Evolutionary conservation across 2,797 vertebrate species (phyloP), one percentile per base, ranked within the genome.

Genomic region (Halcyon badia): DNA sequence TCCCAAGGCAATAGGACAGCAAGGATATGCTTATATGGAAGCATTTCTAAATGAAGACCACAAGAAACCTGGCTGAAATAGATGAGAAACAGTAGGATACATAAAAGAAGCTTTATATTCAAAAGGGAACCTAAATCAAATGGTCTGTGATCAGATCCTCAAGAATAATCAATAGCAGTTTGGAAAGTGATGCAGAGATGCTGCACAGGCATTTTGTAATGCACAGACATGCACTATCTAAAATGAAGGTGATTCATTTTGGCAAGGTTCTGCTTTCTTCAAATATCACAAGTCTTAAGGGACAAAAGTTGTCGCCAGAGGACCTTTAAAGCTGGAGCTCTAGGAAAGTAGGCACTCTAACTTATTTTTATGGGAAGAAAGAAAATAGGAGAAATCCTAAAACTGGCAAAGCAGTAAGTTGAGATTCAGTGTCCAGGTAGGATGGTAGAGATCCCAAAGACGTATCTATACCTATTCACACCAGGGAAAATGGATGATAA

Each of bases 171-270:
- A 69, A 92, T 62, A 94, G 31, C 1, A 1, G 31, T 46, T 30
- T 84, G 81, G 70, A 66, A 88, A 82, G 88, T 3, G 62, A 80
- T 44, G 58, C 65, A 84, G 80, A 94, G 90, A 91, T 84, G 89
- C 93, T 91, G 94, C 89, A 87, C 46, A 62, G 37, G 87, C 83
- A 94, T 54, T 94, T 92, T 90, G 58, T 69, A 87, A 87, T 72
- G 83, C 91, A 89, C 5, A 83, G 84, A 73, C 41, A 49, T 13
- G 87, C 76, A 69, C 85, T 87, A 57, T 48, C 41, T 66, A 41
- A 69, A 94, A 65, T 66, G 58, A 90, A 94, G 86, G 86, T 70
- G 83, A 90, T 90, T 69, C 49, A 62, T 62, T 93, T 93, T 84
- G 83, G 80, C 86, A 94, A 89, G 77, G 30, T 69, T 93, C 82